These are phyloP conservation scores for Grammomys surdaster DNA, from an alignment of 2,113 vertebrate genomes.

Conservation along the genomic window DNA sequence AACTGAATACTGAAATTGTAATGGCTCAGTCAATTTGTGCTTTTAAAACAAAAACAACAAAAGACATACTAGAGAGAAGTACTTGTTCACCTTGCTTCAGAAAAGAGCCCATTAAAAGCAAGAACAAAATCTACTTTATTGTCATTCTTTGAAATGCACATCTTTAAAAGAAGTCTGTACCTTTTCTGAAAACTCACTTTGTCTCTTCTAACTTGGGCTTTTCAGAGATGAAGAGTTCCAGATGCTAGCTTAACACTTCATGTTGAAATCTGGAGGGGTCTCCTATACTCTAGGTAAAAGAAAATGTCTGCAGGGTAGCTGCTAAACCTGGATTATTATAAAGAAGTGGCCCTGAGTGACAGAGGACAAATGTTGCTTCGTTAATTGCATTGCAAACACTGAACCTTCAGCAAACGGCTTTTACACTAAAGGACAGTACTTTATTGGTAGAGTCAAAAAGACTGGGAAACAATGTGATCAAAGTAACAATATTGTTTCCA, in stretches of 20 bases:
- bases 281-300: not conserved
- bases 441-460: conserved; percentile 45
- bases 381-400: conserved; percentile 47
- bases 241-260: conserved; percentile 67
- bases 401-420: conserved; percentile 54
- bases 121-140: not conserved
- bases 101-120: conserved; percentile 16
- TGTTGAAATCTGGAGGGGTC: conserved; percentile 61
- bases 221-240: conserved; percentile 68
- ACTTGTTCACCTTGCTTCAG: conserved; percentile 46
- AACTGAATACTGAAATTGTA: conserved; percentile 58
- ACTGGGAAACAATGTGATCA: conserved; percentile 18
- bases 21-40: conserved; percentile 62
- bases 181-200: conserved; percentile 40
- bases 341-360: conserved; percentile 21
- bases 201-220: conserved; percentile 51
- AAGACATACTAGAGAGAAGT: conserved; percentile 17
- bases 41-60: conserved; percentile 13
- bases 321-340: conserved; percentile 29
- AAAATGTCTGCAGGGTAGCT: conserved; percentile 52
- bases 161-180: conserved; percentile 31
- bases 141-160: conserved; percentile 8
- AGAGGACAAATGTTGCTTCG: conserved; percentile 37
- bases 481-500: conserved; percentile 58
- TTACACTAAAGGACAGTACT: not conserved